These are phyloP conservation scores for Notarius lentiginosus DNA, from an alignment of 2,113 vertebrate genomes.

Conservation along the genomic window DNA sequence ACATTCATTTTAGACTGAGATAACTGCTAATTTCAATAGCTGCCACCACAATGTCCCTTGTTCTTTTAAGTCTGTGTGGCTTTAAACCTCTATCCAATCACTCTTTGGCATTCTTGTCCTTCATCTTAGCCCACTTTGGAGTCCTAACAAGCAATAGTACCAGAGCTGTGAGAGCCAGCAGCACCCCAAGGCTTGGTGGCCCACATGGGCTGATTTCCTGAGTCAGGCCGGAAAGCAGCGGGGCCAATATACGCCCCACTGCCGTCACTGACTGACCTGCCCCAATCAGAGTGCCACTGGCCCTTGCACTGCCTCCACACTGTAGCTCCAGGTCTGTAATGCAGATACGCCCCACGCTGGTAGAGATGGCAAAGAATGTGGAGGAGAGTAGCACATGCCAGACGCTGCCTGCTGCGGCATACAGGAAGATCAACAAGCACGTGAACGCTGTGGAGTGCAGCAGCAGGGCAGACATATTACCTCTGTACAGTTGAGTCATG, in stretches of 20 bases:
- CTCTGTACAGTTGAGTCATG: slow-evolving; percentile 77
- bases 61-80: not conserved
- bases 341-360: slow-evolving; percentile 84
- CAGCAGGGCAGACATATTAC: slow-evolving; percentile 78
- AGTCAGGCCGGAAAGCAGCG: slow-evolving; percentile 85
- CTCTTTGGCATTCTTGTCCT: slow-evolving; percentile 44
- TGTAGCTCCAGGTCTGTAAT: slow-evolving; percentile 87
- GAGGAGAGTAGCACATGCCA: slow-evolving; percentile 81
- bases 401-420: slow-evolving; percentile 70
- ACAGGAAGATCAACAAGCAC: slow-evolving; percentile 76
- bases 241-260: slow-evolving; percentile 82
- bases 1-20: not conserved
- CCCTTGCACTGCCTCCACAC: slow-evolving; percentile 74
- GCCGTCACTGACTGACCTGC: slow-evolving; percentile 93
- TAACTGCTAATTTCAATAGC: slow-evolving; percentile 1
- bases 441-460: slow-evolving; percentile 85
- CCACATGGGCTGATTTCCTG: slow-evolving; percentile 93
- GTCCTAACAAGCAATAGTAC: slow-evolving; percentile 71
- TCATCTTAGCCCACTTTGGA: slow-evolving; percentile 66
- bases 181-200: slow-evolving; percentile 81
- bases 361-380: slow-evolving; percentile 88
- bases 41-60: slow-evolving; percentile 18
- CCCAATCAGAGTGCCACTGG: slow-evolving; percentile 87
- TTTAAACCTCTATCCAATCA: slow-evolving; percentile 33
- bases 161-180: slow-evolving; percentile 78